phyloP scores from a whole-genome alignment of 2,797 vertebrate species.

The Sebastiscus albofasciatus region DNA sequence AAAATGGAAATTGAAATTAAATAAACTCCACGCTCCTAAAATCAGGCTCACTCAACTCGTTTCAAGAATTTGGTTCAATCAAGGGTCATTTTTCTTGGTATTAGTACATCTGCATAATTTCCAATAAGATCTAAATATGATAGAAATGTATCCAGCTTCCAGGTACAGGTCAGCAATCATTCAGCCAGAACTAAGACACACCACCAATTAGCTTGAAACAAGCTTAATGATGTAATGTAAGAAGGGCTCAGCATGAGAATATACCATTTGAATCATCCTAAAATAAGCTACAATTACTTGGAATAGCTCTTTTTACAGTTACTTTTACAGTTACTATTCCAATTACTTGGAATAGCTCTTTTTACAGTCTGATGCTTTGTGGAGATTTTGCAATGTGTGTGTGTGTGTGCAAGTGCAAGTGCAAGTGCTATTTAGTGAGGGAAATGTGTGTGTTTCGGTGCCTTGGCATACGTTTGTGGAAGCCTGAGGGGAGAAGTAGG shows the following conservation, averaged over 20 bases:
- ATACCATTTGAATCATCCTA: not conserved
- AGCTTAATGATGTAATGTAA: not conserved
- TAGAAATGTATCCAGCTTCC: too few relatives aligned
- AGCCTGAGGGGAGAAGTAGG: slow-evolving; percentile 28
- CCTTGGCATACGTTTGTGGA: slow-evolving; percentile 12
- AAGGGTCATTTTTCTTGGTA: not conserved
- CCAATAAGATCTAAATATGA: too few relatives aligned
- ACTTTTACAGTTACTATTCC: too few relatives aligned
- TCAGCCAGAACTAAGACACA: not conserved
- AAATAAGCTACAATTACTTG: not conserved
- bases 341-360: not conserved
- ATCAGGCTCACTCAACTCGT: not conserved
- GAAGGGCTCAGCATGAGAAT: not conserved
- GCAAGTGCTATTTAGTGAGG: slow-evolving; percentile 1
- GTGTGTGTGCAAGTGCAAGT: not conserved
- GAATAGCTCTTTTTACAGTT: too few relatives aligned
- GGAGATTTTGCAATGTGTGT: not conserved
- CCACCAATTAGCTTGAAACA: not conserved
- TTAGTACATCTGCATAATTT: not conserved
- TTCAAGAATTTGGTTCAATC: not conserved
- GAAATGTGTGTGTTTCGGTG: slow-evolving; percentile 29
- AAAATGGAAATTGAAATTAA: not conserved
- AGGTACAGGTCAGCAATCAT: not conserved
- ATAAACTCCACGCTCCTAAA: not conserved
- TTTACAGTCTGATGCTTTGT: not conserved